A percentile compares a stretch with the other conserved stretches of the same genome.
Evolutionary conservation across 2,113 vertebrate genomes (phyloP).

Genomic region (Tragelaphus buxtoni): DNA sequence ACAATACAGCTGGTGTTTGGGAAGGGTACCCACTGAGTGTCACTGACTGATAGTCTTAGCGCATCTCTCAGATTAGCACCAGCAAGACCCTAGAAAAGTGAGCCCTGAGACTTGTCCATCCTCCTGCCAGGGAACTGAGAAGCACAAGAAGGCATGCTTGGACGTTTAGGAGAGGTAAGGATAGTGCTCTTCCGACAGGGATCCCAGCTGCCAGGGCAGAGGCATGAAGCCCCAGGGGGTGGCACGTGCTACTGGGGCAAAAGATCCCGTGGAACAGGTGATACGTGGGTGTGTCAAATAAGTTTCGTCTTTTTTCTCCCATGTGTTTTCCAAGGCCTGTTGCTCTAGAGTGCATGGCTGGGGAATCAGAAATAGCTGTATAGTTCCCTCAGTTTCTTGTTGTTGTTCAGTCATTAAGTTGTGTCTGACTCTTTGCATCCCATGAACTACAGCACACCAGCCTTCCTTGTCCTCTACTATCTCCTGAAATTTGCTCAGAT

Average conservation of each 20-base stretch:
- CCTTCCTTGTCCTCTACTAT: background rate
- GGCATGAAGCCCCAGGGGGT: background rate
- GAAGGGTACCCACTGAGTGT: background rate
- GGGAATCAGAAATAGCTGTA: background rate
- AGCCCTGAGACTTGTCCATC: background rate
- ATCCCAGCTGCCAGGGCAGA: background rate
- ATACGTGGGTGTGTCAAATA: background rate
- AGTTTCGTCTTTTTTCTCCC: background rate
- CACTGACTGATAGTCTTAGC: background rate
- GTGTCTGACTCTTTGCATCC: background rate
- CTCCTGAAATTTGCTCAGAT: background rate
- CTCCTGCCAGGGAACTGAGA: background rate
- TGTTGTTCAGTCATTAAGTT: background rate
- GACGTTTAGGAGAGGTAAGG: background rate
- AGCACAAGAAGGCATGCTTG: background rate
- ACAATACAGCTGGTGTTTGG: background rate
- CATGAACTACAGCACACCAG: background rate
- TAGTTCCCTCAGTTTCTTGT: background rate
- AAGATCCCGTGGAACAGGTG: fast-evolving
- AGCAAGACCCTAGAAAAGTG: background rate
- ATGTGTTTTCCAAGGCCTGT: background rate
- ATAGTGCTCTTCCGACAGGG: background rate
- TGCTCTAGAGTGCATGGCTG: background rate
- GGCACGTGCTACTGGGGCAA: background rate
- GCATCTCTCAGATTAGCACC: background rate